phyloP scores from a whole-genome alignment of 2,113 vertebrate species.

The Dendrocopos noguchii region DNA sequence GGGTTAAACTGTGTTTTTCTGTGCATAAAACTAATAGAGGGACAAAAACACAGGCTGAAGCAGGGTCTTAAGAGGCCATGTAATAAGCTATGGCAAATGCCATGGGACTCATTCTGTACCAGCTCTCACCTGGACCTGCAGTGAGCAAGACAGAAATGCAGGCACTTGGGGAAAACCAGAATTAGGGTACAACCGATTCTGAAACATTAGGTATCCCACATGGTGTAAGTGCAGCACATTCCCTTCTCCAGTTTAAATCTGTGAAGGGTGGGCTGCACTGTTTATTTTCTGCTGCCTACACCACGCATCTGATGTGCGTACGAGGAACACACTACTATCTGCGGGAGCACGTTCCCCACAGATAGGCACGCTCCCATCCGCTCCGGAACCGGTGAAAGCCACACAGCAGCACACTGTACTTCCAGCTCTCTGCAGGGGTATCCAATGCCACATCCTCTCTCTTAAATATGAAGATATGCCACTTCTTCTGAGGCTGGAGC shows the following conservation, averaged over 20 bases:
- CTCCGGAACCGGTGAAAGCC: background rate
- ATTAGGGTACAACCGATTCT: background rate
- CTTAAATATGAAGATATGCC: background rate
- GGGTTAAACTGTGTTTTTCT: background rate
- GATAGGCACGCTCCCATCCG: background rate
- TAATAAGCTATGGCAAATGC: background rate
- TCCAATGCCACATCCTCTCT: background rate
- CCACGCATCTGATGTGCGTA: background rate
- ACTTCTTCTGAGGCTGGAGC: background rate
- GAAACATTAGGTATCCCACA: background rate
- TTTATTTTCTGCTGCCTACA: constrained; percentile 42
- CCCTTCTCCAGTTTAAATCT: background rate
- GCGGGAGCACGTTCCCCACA: background rate
- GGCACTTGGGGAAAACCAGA: background rate
- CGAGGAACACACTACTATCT: background rate
- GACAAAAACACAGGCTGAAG: background rate
- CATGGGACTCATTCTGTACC: accelerated
- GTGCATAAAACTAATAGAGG: background rate
- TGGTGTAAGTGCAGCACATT: background rate
- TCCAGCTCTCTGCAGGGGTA: background rate
- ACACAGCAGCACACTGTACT: accelerated
- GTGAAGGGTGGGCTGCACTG: background rate
- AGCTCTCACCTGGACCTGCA: background rate
- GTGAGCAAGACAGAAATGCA: background rate
- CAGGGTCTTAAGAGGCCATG: background rate